Conservation (phyloP, 2,888 invertebrate species). For the Rugalucina vietnamica region DNA sequence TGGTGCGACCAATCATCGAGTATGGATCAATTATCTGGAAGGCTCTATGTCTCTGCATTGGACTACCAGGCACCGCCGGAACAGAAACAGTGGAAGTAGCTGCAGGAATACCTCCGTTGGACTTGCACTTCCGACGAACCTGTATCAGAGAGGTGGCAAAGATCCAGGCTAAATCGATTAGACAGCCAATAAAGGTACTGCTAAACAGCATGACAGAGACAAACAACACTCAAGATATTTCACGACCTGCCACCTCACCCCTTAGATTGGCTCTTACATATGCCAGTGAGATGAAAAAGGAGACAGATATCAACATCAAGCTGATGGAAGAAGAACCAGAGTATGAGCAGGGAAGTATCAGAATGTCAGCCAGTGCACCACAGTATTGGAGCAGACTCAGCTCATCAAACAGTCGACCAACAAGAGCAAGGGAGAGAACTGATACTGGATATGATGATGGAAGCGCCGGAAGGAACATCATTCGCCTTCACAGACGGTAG, state of each 20-base stretch:
- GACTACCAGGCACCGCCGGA: background rate
- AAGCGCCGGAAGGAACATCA: background rate
- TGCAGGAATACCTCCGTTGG: background rate
- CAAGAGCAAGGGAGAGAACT: background rate
- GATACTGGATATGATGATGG: background rate
- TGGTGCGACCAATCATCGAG: background rate
- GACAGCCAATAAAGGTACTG: background rate
- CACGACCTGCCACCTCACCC: background rate
- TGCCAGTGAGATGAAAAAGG: background rate
- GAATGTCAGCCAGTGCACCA: background rate
- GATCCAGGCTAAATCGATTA: background rate
- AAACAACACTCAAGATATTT: background rate
- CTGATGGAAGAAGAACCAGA: background rate
- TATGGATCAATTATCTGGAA: background rate
- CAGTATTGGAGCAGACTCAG: background rate
- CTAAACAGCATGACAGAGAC: background rate
- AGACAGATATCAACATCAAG: background rate
- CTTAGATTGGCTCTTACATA: background rate
- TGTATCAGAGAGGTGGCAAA: background rate
- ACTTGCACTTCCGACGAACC: background rate
- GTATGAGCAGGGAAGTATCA: background rate
- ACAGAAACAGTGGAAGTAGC: slow-evolving; percentile 1
- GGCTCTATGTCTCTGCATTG: background rate
- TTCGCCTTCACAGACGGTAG: background rate
- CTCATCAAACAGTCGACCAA: background rate